phyloP scores from a whole-genome alignment of 2,797 vertebrate genomes.

The Mareca penelope region DNA sequence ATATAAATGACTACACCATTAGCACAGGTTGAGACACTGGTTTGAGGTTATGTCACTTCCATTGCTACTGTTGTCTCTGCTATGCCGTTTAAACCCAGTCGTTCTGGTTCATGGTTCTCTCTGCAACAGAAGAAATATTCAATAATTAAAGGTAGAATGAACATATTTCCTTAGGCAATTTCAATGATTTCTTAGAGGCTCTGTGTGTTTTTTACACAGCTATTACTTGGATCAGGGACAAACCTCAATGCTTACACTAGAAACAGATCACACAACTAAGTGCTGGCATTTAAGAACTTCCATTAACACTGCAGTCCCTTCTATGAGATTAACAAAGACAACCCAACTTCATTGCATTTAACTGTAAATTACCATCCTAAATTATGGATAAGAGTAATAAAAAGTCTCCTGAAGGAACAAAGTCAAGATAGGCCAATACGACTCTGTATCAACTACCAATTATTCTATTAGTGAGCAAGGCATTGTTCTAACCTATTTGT shows the following conservation, averaged over 20 bases:
- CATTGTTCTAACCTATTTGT: background rate
- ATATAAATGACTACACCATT: slow-evolving; percentile 59
- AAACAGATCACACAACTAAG: fast-evolving
- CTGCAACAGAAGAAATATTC: slow-evolving; percentile 65
- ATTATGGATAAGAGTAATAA: fast-evolving
- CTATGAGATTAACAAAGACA: background rate
- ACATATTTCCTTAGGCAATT: fast-evolving
- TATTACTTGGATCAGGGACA: background rate
- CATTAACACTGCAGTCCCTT: background rate
- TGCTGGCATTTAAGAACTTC: background rate
- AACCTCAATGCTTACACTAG: background rate
- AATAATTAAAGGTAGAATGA: fast-evolving
- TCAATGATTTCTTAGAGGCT: fast-evolving
- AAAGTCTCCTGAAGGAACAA: background rate
- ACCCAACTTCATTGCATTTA: background rate
- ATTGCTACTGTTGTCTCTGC: slow-evolving; percentile 92
- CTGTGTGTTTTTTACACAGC: fast-evolving
- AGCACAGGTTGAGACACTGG: slow-evolving; percentile 61
- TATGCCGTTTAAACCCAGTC: slow-evolving; percentile 88
- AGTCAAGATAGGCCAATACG: fast-evolving
- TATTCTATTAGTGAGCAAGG: too few species aligned
- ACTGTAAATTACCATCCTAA: background rate
- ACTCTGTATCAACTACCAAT: background rate
- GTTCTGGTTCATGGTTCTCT: slow-evolving; percentile 90
- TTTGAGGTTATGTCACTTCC: slow-evolving; percentile 91